These are phyloP conservation scores for Sogatella furcifera DNA, from an alignment of 1,140 invertebrate species.

Conservation along the genomic window DNA sequence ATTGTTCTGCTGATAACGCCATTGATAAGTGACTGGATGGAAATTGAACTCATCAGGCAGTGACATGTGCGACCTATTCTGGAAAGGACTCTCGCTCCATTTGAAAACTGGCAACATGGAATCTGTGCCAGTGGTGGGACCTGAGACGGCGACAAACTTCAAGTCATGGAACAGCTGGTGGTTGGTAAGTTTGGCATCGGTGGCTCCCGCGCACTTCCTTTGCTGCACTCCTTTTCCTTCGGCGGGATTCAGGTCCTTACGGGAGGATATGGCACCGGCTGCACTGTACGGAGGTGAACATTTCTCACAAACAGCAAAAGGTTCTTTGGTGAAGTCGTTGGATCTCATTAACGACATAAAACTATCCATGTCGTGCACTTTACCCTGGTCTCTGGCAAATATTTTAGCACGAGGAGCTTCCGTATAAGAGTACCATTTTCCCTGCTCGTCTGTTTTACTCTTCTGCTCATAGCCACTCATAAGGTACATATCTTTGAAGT, in stretches of 20 bases:
- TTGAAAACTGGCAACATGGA: neutral
- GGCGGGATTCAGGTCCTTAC: neutral
- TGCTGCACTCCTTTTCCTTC: neutral
- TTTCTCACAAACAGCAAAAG: conserved; percentile 48
- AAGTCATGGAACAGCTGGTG: neutral
- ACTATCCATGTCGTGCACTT: conserved; percentile 37
- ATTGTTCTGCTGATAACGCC: neutral
- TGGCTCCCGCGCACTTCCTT: neutral
- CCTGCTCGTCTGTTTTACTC: conserved; percentile 45
- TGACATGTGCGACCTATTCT: neutral
- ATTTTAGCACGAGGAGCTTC: conserved; percentile 46
- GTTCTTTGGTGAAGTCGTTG: conserved; percentile 62
- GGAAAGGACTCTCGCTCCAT: neutral
- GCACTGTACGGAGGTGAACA: conserved; percentile 61
- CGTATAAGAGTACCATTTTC: conserved; percentile 60
- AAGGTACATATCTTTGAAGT: conserved; percentile 51
- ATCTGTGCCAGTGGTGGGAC: neutral
- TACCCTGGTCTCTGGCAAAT: conserved; percentile 36
- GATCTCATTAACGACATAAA: conserved; percentile 57
- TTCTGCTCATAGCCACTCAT: conserved; percentile 41
- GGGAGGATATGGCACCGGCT: conserved; percentile 57
- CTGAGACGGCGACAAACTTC: neutral
- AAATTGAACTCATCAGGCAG: neutral
- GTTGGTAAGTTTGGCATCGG: neutral
- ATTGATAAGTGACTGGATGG: neutral